phyloP scores from a whole-genome alignment of 2,888 invertebrate species.

The Xanthorhoe spadicearia region DNA sequence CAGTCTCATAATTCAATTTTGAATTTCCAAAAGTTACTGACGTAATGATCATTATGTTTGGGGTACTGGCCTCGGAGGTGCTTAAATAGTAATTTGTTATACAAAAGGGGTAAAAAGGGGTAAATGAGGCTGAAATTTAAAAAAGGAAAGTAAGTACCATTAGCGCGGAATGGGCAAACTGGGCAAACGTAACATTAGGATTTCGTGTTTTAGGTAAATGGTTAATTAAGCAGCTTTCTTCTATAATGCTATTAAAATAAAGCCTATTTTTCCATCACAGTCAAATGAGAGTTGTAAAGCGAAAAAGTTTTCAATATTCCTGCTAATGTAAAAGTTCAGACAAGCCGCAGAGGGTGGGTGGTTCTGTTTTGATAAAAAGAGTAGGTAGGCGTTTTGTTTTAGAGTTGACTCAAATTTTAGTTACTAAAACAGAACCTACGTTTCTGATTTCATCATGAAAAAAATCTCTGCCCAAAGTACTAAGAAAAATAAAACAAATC shows the following conservation, averaged over 20 bases:
- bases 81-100: conserved; percentile 48
- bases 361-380: conserved; percentile 26
- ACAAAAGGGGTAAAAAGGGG: conserved; percentile 49
- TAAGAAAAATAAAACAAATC: too few species aligned
- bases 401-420: conserved; percentile 3
- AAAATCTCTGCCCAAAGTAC: too few species aligned
- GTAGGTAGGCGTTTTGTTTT: conserved; percentile 18
- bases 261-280: conserved; percentile 24
- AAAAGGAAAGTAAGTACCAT: conserved; percentile 55
- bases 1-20: conserved; percentile 21
- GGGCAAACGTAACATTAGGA: conserved; percentile 40
- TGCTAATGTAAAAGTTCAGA: conserved; percentile 39
- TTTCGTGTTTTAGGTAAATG: conserved; percentile 41
- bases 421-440: too few species aligned
- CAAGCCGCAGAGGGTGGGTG: conserved; percentile 15
- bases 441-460: too few species aligned
- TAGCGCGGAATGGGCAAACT: conserved; percentile 44
- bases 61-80: conserved; percentile 37
- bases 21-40: conserved; percentile 25
- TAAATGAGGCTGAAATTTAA: conserved; percentile 51
- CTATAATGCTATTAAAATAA: conserved; percentile 34
- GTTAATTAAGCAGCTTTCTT: conserved; percentile 38
- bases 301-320: conserved; percentile 41
- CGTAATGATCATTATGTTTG: conserved; percentile 42
- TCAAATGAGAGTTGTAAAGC: conserved; percentile 24